phyloP scores from a whole-genome alignment of 2,888 invertebrate genomes.

The Drosophila sordidapex region DNA sequence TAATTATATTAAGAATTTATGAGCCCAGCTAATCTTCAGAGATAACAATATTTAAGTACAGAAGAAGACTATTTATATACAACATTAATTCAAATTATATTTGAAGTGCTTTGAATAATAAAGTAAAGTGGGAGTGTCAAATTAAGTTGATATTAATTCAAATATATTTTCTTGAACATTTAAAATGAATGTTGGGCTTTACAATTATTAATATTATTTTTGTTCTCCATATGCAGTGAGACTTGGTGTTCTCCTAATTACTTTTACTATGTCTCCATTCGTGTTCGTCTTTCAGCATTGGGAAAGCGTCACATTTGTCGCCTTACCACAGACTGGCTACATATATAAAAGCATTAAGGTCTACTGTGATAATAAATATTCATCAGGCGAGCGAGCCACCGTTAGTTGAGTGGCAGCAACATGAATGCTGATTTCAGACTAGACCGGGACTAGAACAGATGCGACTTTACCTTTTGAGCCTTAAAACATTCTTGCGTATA shows the following conservation, averaged over 20 bases:
- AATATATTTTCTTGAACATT: background rate
- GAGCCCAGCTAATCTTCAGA: background rate
- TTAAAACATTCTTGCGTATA: slow-evolving; percentile 67
- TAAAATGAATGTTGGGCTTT: background rate
- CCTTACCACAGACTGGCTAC: slow-evolving; percentile 4
- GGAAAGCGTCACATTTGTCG: slow-evolving; percentile 23
- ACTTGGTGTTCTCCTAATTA: slow-evolving; percentile 7
- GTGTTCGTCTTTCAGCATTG: slow-evolving; percentile 22
- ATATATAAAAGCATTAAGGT: slow-evolving; percentile 43
- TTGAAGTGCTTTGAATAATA: background rate
- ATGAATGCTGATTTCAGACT: slow-evolving; percentile 55
- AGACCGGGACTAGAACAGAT: slow-evolving; percentile 16
- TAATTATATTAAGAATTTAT: background rate
- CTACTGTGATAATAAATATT: slow-evolving; percentile 55
- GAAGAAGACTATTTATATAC: background rate
- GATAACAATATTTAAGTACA: background rate
- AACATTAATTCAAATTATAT: background rate
- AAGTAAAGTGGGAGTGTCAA: background rate
- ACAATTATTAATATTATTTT: background rate
- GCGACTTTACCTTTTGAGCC: slow-evolving; percentile 48
- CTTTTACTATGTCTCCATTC: slow-evolving; percentile 18
- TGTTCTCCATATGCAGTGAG: background rate
- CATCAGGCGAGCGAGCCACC: slow-evolving; percentile 35
- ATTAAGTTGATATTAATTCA: background rate
- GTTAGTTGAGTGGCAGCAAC: slow-evolving; percentile 19